Conservation (phyloP, 2,113 vertebrate species). For the Arizona elegans region DNA sequence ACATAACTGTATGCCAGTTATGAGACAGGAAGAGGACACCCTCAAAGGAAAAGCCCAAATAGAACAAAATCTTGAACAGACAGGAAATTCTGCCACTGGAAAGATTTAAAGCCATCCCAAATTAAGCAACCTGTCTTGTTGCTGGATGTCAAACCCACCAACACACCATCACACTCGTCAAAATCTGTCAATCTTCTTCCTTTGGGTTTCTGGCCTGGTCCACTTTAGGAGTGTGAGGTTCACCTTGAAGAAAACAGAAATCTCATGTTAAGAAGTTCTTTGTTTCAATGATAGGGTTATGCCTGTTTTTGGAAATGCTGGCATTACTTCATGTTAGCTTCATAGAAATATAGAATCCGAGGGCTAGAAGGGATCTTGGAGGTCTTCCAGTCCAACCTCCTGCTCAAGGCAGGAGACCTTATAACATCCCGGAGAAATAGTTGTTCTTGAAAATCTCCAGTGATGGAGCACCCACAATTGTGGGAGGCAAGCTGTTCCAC, state of each 20-base stretch:
- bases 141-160: background rate
- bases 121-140: accelerated
- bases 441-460: background rate
- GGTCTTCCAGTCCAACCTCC: background rate
- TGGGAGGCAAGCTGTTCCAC: background rate
- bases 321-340: background rate
- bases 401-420: background rate
- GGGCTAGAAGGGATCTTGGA: background rate
- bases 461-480: background rate
- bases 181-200: background rate
- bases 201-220: background rate
- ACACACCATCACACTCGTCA: background rate
- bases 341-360: too few relatives aligned
- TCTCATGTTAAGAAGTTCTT: background rate
- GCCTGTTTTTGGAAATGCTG: background rate
- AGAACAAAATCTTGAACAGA: background rate
- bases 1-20: constrained; percentile 48
- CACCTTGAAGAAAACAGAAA: background rate
- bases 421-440: background rate
- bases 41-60: background rate
- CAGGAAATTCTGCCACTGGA: background rate
- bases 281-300: background rate
- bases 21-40: background rate
- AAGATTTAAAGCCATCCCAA: too few relatives aligned
- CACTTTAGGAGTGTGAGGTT: background rate